Percentiles rank a stretch among this genome's conserved stretches.
Conservation (phyloP, 2,888 invertebrate genomes). For the Metalampra italica region DNA sequence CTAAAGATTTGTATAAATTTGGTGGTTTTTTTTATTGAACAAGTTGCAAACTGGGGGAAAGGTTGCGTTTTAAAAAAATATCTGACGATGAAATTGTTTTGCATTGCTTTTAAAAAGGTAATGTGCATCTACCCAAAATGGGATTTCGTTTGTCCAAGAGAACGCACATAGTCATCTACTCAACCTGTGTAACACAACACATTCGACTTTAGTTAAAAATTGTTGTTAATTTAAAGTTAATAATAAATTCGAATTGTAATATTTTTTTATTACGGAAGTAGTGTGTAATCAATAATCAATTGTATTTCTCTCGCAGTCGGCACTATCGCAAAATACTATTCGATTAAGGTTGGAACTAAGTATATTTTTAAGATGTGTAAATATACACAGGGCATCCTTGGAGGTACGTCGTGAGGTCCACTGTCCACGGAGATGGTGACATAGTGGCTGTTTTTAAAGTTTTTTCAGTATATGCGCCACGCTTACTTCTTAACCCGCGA, state of each 20-base stretch:
- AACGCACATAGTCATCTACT: too few species aligned
- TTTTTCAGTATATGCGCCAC: too few species aligned
- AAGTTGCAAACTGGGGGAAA: not conserved
- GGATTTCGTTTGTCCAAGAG: too few species aligned
- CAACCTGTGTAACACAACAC: too few species aligned
- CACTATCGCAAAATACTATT: slow-evolving; percentile 60
- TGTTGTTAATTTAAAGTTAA: slow-evolving; percentile 25
- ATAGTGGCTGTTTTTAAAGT: too few species aligned
- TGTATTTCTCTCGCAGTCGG: slow-evolving; percentile 49
- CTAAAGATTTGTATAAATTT: not conserved
- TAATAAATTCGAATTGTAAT: slow-evolving; percentile 29
- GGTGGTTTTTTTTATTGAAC: not conserved
- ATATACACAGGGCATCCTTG: slow-evolving; percentile 59
- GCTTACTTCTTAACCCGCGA: too few species aligned
- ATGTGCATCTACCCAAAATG: too few species aligned
- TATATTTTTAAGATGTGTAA: slow-evolving; percentile 69
- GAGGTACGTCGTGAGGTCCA: slow-evolving; percentile 11
- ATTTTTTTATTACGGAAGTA: slow-evolving; percentile 41
- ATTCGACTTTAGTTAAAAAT: slow-evolving; percentile 14
- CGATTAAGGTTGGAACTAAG: slow-evolving; percentile 53
- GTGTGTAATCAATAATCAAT: slow-evolving; percentile 36
- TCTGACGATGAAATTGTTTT: not conserved
- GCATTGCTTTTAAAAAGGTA: too few species aligned
- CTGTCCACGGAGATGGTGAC: not conserved
- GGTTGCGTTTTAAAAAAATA: not conserved